Percentiles rank a stretch among this genome's conserved stretches.
Evolutionary conservation across 2,888 invertebrate species (phyloP).

Genomic region (Sarcophaga rosellei): DNA sequence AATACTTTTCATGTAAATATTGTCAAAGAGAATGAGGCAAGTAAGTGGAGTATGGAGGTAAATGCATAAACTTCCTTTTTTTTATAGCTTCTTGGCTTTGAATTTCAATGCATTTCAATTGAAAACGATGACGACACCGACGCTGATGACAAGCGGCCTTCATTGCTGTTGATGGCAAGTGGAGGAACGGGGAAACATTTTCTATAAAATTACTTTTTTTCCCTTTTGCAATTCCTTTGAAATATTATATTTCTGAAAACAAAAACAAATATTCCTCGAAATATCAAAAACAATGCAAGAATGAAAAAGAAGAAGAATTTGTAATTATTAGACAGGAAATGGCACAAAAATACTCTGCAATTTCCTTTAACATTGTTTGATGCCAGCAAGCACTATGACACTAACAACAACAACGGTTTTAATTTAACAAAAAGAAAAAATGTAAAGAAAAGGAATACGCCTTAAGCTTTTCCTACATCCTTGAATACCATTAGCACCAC

Average conservation of each 20-base stretch:
- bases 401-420: slow-evolving; percentile 15
- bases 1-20: background rate
- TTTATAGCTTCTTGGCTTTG: slow-evolving; percentile 37
- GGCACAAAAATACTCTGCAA: slow-evolving; percentile 63
- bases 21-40: background rate
- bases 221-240: background rate
- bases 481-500: slow-evolving; percentile 43
- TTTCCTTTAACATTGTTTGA: slow-evolving; percentile 57
- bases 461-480: slow-evolving; percentile 53
- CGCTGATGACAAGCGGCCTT: background rate
- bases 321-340: slow-evolving; percentile 68
- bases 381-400: slow-evolving; percentile 8
- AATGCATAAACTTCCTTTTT: background rate
- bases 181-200: background rate
- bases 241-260: slow-evolving; percentile 15
- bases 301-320: slow-evolving; percentile 54
- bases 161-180: background rate
- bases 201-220: background rate
- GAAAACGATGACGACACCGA: slow-evolving; percentile 23
- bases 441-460: slow-evolving; percentile 22
- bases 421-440: slow-evolving; percentile 26
- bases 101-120: slow-evolving; percentile 52
- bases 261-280: slow-evolving; percentile 24
- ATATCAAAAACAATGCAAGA: slow-evolving; percentile 39
- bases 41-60: background rate